Base-by-base conservation (phyloP, 2,113 vertebrate species). In the Varanus salvator region DNA sequence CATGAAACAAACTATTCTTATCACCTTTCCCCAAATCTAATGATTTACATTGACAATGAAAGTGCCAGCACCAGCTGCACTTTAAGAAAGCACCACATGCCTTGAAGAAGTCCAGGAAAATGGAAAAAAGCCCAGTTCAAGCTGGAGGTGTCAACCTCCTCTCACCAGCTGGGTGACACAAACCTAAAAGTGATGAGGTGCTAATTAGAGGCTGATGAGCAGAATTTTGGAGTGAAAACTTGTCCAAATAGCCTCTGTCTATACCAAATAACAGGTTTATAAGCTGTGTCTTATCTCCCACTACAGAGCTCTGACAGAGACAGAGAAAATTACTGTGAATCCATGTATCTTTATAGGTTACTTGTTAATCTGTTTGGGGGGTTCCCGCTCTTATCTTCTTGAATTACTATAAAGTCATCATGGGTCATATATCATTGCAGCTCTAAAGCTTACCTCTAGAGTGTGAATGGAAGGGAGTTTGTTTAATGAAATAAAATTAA, bases 141-240 rank as follows among this genome's bases (percentile, higher is more conserved):
- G 94, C 96, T 95, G 94, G 96, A 96, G 97, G 96, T 97, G 97
- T 96, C 92, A 91, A 95, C 96, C 96, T 96, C 95, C 96, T 95
- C 94, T 94, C 94, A 95, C 96, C 97, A 97, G 96, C 97, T 96
- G 96, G 94, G 95, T 96, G 93, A 96, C 95, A 96, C 97, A 95
- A 95, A 95, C 96, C 95, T 97, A 96, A 97, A 97, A 97, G 94
- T 93, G 94, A 95, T 93, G 92, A 98, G 97, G 97, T 98, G 97
- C 95, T 98, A 98, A 98, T 98, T 97, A 97, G 96, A 95, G 93
- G 97, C 90, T 95, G 91, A 96, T 95, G 95, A 97, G 96, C 94
- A 96, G 91, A 97, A 96, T 94, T 92, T 97, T 93, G 23, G 92
- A 82, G 94, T 92, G 95, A 94, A 97, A 94, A 97, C 91, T 95